phyloP scores from a whole-genome alignment of 2,888 invertebrate species.

The Patella depressa region DNA sequence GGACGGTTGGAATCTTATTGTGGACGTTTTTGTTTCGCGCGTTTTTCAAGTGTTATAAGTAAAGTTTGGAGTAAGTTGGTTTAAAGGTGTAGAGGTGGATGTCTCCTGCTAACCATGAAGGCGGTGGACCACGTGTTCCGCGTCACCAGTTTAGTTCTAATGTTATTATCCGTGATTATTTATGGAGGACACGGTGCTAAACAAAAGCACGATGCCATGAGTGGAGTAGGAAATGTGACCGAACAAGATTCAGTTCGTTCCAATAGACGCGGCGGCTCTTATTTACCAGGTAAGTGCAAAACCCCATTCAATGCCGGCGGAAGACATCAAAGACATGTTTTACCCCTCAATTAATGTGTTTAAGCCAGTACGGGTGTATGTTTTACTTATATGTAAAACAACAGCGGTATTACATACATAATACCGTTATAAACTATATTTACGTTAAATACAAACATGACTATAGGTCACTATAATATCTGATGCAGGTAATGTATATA shows the following conservation, averaged over 20 bases:
- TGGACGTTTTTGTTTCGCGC: constrained; percentile 1
- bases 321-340: no score
- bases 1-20: background rate
- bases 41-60: constrained; percentile 7
- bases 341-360: no score
- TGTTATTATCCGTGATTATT: background rate
- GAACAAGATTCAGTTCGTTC: background rate
- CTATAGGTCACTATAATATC: no score
- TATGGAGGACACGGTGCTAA: constrained; percentile 7
- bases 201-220: background rate
- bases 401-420: no score
- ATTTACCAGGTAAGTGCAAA: constrained; percentile 1
- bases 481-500: no score
- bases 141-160: background rate
- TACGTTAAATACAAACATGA: no score
- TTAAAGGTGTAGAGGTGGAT: background rate
- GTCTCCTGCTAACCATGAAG: background rate
- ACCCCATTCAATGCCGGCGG: no score
- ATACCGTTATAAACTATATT: no score
- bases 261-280: background rate
- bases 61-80: constrained; percentile 7
- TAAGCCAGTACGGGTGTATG: no score
- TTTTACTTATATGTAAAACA: no score
- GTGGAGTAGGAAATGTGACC: background rate
- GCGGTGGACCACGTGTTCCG: constrained; percentile 4